Percentiles rank a stretch among this genome's conserved stretches.
phyloP scores from a whole-genome alignment of 2,113 vertebrate genomes.

The Clarias magur region DNA sequence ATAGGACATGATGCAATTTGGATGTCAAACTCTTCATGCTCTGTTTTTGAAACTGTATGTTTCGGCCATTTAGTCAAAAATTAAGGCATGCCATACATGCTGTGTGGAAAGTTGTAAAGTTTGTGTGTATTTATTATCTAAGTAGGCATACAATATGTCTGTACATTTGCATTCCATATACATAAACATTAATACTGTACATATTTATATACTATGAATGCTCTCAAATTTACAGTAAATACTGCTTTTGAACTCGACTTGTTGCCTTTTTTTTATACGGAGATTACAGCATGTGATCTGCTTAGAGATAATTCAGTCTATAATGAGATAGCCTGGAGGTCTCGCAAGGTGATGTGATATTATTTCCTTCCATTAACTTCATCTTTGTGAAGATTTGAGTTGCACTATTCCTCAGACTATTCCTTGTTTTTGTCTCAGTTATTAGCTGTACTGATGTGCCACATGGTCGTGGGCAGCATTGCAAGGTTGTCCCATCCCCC shows the following conservation, averaged over 20 bases:
- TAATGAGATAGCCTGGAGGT: background rate
- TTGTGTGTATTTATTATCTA: background rate
- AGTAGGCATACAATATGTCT: background rate
- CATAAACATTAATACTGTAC: background rate
- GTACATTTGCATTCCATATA: background rate
- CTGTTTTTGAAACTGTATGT: too few relatives aligned
- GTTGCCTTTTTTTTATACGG: background rate
- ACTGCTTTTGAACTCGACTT: background rate
- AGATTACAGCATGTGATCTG: background rate
- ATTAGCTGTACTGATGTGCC: background rate
- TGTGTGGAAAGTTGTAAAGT: background rate
- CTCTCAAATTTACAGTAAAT: background rate
- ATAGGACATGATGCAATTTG: too few relatives aligned
- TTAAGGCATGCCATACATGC: background rate
- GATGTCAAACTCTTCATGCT: too few relatives aligned
- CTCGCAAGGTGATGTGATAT: conserved; percentile 4
- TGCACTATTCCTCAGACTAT: background rate
- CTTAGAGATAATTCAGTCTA: background rate
- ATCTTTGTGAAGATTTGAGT: background rate
- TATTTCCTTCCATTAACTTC: conserved; percentile 14
- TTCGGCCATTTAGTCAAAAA: background rate
- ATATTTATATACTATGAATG: background rate
- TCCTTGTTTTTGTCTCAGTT: background rate
- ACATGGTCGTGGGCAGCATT: background rate
- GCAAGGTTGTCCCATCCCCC: background rate